Evolutionary conservation across 2,888 invertebrate genomes (phyloP), one percentile per base, ranked within the genome.

Genomic region (Sarcophaga caerulescens): DNA sequence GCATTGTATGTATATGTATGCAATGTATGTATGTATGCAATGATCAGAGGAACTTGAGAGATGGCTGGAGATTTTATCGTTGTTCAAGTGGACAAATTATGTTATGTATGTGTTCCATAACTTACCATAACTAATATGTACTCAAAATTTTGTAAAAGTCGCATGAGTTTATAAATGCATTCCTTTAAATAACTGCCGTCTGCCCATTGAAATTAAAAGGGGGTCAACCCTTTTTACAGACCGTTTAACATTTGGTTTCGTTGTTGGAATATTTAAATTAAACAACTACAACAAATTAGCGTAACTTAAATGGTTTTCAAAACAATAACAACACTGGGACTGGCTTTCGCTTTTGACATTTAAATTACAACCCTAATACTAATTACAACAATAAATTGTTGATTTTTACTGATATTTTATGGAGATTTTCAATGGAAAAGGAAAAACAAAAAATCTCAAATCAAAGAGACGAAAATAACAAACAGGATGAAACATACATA

Each of bases 151-250:
- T 35, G 6, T 35, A 6, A 35, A 35, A 35, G 35, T 35, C 35
- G 0, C 35, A 35, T 2, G 10, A 35, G 2, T 35, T 35, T 52
- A 52, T 52, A 52, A 79, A 69, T 59, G 23, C n/a, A 78, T 12
- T 52, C 57, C 11, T 79, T 85, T 77, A 76, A 68, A 35, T 35
- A 6, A 3, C 76, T 81, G 84, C 2, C 8, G 11, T 57, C 4
- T 17, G 57, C 0, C 52, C 23, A 44, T 59, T n/a, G 44, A 68
- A 47, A n/a, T 12, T 52, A 52, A 60, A 76, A 76, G 60, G 82
- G 82, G 82, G 79, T 85, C 85, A 85, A 84, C 80, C 85, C 82
- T 80, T 85, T 85, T 85, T 62, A 85, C 80, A 85, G 82, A 19
- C 82, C 79, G 76, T 85, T 85, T 83, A 85, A 85, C 80, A 77